These are phyloP conservation scores for Rhipidura dahli DNA, from an alignment of 2,113 vertebrate species.

Conservation along the genomic window DNA sequence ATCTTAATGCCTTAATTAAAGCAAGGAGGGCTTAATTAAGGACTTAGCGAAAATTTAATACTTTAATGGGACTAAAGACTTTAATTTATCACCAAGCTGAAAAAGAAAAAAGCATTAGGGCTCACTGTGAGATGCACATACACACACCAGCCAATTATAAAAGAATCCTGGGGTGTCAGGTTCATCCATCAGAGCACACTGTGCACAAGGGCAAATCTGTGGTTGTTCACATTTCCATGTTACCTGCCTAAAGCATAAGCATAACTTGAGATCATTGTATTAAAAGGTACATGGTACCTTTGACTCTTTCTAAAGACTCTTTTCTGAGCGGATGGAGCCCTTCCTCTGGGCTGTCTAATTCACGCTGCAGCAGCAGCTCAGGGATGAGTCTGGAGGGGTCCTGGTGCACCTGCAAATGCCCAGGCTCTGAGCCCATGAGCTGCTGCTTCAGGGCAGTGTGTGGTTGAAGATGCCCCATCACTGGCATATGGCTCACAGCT, in stretches of 20 bases:
- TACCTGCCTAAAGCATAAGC: background rate
- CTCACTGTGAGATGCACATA: background rate
- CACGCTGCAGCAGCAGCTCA: background rate
- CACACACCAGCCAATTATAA: slow-evolving; percentile 21
- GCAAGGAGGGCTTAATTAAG: slow-evolving; percentile 59
- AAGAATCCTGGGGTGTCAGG: slow-evolving; percentile 39
- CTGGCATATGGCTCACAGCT: background rate
- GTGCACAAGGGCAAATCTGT: background rate
- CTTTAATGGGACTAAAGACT: slow-evolving; percentile 71
- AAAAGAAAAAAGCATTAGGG: background rate
- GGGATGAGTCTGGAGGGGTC: background rate
- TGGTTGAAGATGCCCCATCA: background rate
- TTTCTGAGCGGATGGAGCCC: background rate
- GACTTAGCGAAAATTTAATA: slow-evolving; percentile 69
- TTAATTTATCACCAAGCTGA: slow-evolving; percentile 51
- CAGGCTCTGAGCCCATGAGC: background rate
- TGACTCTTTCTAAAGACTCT: background rate
- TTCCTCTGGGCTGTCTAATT: background rate
- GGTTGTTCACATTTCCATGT: background rate
- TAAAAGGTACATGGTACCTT: background rate
- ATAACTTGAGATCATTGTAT: background rate
- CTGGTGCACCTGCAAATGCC: background rate
- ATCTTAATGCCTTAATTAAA: slow-evolving; percentile 67
- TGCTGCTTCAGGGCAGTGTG: rapidly evolving
- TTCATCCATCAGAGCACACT: background rate